phyloP scores from a whole-genome alignment of 2,888 invertebrate species.

The Octodonta nipae region DNA sequence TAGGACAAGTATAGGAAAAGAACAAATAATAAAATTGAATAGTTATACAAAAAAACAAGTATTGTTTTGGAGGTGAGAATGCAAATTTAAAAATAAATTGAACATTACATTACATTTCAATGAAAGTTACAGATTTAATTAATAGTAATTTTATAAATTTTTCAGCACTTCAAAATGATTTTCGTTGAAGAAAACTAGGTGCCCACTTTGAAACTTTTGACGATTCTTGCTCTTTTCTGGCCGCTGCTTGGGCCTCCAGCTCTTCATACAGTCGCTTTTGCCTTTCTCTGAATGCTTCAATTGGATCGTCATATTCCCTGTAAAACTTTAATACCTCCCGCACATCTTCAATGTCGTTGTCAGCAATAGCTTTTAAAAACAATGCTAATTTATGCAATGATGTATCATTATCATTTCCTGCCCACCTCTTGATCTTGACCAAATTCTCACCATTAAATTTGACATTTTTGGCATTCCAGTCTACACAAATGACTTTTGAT shows the following conservation, averaged over 20 bases:
- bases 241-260: constrained; percentile 43
- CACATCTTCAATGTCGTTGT: constrained; percentile 83
- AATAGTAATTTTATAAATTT: no score
- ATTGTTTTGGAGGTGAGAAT: no score
- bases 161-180: constrained; percentile 10
- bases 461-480: constrained; percentile 81
- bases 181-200: constrained; percentile 40
- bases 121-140: no score
- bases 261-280: constrained; percentile 65
- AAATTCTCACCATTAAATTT: constrained; percentile 82
- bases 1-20: no score
- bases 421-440: constrained; percentile 77
- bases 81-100: no score
- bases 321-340: constrained; percentile 86
- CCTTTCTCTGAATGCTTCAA: constrained; percentile 84
- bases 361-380: constrained; percentile 61
- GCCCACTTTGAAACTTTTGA: constrained; percentile 47
- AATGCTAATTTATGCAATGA: constrained; percentile 78
- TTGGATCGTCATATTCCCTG: constrained; percentile 83
- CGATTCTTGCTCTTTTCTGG: constrained; percentile 35
- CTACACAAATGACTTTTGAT: constrained; percentile 83
- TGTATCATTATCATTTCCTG: constrained; percentile 83
- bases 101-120: no score
- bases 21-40: no score
- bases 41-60: no score